Conservation (phyloP, 1,140 invertebrate genomes). For the Drosophila murphyi region DNA sequence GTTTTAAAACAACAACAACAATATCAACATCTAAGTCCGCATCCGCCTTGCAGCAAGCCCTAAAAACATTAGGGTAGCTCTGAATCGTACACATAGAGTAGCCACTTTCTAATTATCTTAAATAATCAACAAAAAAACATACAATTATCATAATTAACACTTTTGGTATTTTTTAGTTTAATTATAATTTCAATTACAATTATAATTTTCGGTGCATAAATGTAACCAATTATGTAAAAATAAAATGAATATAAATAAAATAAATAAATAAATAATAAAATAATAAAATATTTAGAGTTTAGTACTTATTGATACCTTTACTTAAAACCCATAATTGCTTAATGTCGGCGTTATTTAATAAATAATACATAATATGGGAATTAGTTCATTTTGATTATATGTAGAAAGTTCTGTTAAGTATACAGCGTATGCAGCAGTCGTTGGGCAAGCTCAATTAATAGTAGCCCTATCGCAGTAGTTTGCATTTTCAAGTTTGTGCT, state of each 20-base stretch:
- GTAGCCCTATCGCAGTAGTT: conserved; percentile 24
- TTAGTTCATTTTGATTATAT: too few species aligned
- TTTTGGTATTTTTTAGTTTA: too few species aligned
- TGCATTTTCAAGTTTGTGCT: conserved; percentile 54
- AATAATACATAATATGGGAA: too few species aligned
- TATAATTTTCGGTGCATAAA: too few species aligned
- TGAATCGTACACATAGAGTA: neutral
- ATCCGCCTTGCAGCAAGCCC: conserved; percentile 10
- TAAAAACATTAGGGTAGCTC: neutral
- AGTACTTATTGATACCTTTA: too few species aligned
- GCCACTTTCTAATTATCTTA: neutral
- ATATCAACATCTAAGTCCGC: conserved; percentile 13
- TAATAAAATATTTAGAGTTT: too few species aligned
- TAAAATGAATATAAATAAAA: neutral
- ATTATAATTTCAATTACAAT: too few species aligned
- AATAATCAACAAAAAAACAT: neutral
- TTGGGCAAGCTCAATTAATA: neutral
- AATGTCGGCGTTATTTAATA: too few species aligned
- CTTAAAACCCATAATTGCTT: too few species aligned
- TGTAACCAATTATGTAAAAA: neutral
- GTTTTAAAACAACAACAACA: conserved; percentile 29
- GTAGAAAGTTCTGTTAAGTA: neutral
- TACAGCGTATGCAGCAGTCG: conserved; percentile 17
- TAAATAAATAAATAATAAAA: too few species aligned
- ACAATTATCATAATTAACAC: too few species aligned